phyloP scores from a whole-genome alignment of 2,797 vertebrate species.

The Manis crassicaudata region DNA sequence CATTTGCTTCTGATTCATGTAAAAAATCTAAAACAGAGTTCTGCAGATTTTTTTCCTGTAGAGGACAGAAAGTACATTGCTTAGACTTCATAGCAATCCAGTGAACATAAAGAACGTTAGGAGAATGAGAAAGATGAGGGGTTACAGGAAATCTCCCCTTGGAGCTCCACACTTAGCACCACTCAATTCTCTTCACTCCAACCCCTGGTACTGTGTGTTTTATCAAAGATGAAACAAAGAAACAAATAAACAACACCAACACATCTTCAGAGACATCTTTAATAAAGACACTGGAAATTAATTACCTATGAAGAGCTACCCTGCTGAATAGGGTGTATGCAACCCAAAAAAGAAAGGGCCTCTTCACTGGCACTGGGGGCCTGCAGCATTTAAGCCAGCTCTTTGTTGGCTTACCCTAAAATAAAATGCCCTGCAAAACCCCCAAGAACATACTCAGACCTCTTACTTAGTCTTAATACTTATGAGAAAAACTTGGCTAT shows the following conservation, averaged over 20 bases:
- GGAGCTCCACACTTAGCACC: neutral
- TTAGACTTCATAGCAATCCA: neutral
- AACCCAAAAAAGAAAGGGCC: neutral
- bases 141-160: neutral
- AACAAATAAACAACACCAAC: neutral
- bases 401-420: neutral
- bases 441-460: neutral
- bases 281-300: neutral
- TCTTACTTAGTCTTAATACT: neutral
- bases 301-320: neutral
- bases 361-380: neutral
- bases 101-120: neutral
- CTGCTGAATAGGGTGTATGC: neutral
- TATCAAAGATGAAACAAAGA: slow-evolving; percentile 9
- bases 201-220: neutral
- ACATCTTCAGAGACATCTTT: neutral
- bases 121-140: neutral
- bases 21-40: neutral
- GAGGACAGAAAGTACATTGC: neutral
- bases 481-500: neutral
- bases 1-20: neutral
- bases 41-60: neutral
- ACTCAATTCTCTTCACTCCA: neutral
- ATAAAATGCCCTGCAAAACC: neutral
- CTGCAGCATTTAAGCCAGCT: neutral